Percentiles rank a stretch among this genome's conserved stretches.
Conservation (phyloP, 2,797 vertebrate genomes). For the Cryptoblepharus egeriae region DNA sequence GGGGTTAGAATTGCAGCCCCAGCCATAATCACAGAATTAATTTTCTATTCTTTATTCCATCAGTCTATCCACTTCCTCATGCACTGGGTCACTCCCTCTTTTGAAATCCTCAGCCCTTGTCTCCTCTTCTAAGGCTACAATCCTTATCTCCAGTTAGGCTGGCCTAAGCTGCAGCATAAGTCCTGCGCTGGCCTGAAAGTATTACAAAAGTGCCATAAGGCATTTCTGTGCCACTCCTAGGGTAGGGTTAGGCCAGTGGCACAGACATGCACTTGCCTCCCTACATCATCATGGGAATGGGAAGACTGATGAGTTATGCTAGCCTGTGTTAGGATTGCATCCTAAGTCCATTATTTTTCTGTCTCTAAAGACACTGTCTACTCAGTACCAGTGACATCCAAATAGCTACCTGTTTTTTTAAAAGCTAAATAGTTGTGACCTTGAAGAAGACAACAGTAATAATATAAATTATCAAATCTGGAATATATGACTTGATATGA, state of each 20-base stretch:
- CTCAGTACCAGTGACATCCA: neutral
- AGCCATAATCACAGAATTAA: too few species aligned
- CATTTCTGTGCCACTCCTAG: too few species aligned
- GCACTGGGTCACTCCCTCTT: neutral
- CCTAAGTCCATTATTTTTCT: neutral
- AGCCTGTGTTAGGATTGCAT: too few species aligned
- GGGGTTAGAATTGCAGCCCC: neutral
- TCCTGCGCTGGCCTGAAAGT: too few species aligned
- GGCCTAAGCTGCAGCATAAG: too few species aligned
- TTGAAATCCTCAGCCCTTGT: neutral
- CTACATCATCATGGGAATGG: too few species aligned
- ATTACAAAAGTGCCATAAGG: too few species aligned
- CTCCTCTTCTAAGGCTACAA: neutral
- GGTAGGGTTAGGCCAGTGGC: too few species aligned
- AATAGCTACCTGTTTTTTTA: neutral
- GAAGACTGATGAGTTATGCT: too few species aligned
- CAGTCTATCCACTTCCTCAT: neutral
- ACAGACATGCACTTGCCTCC: too few species aligned
- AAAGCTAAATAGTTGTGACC: neutral
- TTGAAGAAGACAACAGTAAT: neutral
- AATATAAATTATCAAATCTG: too few species aligned
- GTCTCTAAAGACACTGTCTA: neutral
- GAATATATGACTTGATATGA: neutral
- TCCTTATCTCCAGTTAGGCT: too few species aligned
- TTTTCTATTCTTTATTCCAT: neutral